Percentiles rank a stretch among this genome's conserved stretches.
Evolutionary conservation across 2,888 invertebrate genomes (phyloP).

Genomic region (Drosophila birchii): DNA sequence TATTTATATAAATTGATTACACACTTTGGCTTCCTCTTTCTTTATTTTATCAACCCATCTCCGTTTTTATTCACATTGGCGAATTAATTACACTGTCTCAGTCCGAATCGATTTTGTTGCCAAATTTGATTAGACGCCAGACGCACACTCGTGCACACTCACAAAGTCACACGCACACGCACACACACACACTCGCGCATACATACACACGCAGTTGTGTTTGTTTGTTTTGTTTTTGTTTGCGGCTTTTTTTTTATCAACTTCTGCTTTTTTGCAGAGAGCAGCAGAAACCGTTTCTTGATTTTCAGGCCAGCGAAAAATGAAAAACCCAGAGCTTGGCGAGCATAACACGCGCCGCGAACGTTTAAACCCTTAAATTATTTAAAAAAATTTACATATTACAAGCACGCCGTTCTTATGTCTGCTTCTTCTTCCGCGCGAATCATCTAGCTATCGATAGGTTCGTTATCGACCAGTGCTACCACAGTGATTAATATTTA

Average conservation of each 20-base stretch:
- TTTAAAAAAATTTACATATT: slow-evolving; percentile 71
- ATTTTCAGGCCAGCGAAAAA: not conserved
- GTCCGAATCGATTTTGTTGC: slow-evolving; percentile 56
- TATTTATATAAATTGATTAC: slow-evolving; percentile 44
- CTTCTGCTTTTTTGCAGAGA: slow-evolving; percentile 35
- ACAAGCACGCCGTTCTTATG: slow-evolving; percentile 65
- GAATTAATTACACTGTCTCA: slow-evolving; percentile 43
- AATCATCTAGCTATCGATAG: too few relatives aligned
- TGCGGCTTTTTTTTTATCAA: slow-evolving; percentile 69
- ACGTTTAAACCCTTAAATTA: slow-evolving; percentile 55
- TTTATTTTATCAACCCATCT: slow-evolving; percentile 11
- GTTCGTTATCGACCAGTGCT: too few relatives aligned
- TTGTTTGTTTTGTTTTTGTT: slow-evolving; percentile 79
- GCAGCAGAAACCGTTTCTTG: slow-evolving; percentile 14
- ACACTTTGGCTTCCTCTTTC: slow-evolving; percentile 9
- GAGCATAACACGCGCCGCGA: not conserved
- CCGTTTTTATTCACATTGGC: slow-evolving; percentile 6
- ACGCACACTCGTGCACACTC: slow-evolving; percentile 24
- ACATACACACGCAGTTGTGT: slow-evolving; percentile 43
- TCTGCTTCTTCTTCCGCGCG: slow-evolving; percentile 34
- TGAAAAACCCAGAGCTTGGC: not conserved
- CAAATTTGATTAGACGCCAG: slow-evolving; percentile 60
- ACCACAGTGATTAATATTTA: not conserved
- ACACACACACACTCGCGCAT: slow-evolving; percentile 4
- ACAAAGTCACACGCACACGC: slow-evolving; percentile 11